Evolutionary conservation across 2,113 vertebrate genomes (phyloP), one percentile per base, ranked within the genome.

Genomic region (Chaetura pelagica): DNA sequence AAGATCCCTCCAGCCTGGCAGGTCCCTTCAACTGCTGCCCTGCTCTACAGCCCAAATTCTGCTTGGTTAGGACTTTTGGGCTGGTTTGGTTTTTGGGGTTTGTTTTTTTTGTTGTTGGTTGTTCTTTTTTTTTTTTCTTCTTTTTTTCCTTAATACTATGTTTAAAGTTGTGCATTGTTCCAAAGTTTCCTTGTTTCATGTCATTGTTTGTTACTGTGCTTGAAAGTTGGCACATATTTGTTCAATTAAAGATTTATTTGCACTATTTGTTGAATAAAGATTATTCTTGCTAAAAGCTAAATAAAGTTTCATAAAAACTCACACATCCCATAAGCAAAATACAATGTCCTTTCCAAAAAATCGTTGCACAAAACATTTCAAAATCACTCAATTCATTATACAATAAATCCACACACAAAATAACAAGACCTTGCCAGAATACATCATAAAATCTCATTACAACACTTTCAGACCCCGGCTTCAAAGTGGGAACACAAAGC

Each of bases 271-370:
- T 97, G 96, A 95, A 97, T 94, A 96, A 97, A 94, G 96, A 97
- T 97, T 96, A 96, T 97, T 96, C 96, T 97, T 96, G 96, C 96
- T 97, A 96, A 97, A 95, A 97, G 96, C 96, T 97, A 96, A 97
- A 97, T 97, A 97, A 96, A 95, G 96, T 97, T 96, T 90, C 95
- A 97, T 88, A 97, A 97, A 97, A 94, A 93, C 92, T 96, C 96
- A 89, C 96, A 95, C 79, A n/a, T 94, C 95, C 94, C 96, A 96
- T 80, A 94, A 97, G 95, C 95, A 95, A 97, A 97, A 95, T 96
- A 97, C 95, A 95, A 97, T 97, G 96, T 92, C 96, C 95, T 4
- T 86, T 95, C 94, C 96, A 95, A 97, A 96, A 96, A 93, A 92
- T 46, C 6, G 5, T 90, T 97, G 96, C 96, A 97, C 95, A 96